phyloP scores from a whole-genome alignment of 1,140 invertebrate species.

The Chionoecetes opilio region DNA sequence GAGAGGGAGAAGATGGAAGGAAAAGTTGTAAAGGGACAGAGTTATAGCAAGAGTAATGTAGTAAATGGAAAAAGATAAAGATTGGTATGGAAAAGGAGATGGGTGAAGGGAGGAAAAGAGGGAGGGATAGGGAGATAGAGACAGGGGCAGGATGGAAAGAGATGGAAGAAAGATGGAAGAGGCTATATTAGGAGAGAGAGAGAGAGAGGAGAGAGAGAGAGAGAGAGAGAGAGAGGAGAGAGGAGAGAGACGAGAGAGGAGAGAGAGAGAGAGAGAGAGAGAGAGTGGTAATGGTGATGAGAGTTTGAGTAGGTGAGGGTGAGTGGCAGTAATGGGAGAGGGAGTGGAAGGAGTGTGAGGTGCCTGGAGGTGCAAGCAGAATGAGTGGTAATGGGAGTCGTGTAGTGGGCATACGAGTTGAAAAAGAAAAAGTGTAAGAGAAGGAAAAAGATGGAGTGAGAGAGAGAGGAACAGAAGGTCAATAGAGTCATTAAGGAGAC shows the following conservation, averaged over 20 bases:
- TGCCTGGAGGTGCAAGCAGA: not conserved
- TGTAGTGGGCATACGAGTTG: not conserved
- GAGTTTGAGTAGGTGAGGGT: constrained; percentile 16
- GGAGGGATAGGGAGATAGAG: not conserved
- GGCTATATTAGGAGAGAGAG: not conserved
- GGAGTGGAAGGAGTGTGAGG: not conserved
- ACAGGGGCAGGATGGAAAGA: not conserved
- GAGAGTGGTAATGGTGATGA: not conserved
- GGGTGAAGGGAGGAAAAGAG: too few species aligned
- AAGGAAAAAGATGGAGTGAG: too few species aligned
- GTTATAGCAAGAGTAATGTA: too few species aligned
- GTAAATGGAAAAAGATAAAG: too few species aligned
- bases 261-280: constrained; percentile 34
- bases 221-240: not conserved
- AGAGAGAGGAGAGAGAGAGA: too few species aligned
- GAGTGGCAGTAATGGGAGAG: not conserved
- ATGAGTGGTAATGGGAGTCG: not conserved
- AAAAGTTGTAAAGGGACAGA: too few species aligned
- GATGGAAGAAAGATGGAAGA: not conserved
- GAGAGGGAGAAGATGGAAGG: too few species aligned
- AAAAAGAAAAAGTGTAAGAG: too few species aligned
- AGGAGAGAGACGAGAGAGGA: constrained; percentile 38
- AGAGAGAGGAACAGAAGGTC: too few species aligned
- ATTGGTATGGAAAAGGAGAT: too few species aligned
- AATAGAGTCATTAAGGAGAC: too few species aligned